Conservation (phyloP, 2,113 vertebrate species). For the Mormoops blainvillei region DNA sequence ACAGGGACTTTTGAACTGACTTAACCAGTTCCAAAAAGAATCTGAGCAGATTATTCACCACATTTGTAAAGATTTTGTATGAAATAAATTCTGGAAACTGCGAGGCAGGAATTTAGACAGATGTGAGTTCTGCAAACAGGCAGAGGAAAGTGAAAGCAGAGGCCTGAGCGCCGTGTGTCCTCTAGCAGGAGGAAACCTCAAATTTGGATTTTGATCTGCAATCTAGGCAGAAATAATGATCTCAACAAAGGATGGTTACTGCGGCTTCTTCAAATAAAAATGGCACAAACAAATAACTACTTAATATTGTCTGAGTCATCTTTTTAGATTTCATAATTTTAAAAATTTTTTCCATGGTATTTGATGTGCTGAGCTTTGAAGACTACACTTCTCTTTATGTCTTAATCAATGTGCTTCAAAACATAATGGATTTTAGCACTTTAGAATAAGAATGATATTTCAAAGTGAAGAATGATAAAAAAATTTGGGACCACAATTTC, state of each 20-base stretch:
- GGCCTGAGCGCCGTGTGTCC: rapidly evolving
- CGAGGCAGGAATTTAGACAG: background rate
- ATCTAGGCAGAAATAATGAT: background rate
- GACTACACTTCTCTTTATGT: background rate
- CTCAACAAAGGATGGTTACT: background rate
- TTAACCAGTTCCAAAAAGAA: background rate
- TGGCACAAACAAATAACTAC: background rate
- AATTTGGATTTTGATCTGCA: background rate
- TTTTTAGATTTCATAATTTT: background rate
- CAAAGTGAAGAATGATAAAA: background rate
- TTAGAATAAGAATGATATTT: background rate
- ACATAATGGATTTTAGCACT: background rate
- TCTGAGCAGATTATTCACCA: background rate
- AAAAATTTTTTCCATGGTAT: background rate
- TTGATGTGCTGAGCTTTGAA: background rate
- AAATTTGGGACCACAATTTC: background rate
- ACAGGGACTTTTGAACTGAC: background rate
- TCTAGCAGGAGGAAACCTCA: background rate
- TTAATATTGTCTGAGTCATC: background rate
- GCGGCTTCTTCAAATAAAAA: background rate
- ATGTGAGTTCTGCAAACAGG: background rate
- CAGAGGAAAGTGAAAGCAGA: background rate
- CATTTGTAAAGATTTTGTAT: background rate
- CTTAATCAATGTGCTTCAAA: background rate
- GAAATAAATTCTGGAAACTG: background rate